These are phyloP conservation scores for Psammodynastes pulverulentus DNA, from an alignment of 2,113 vertebrate species.

Conservation along the genomic window DNA sequence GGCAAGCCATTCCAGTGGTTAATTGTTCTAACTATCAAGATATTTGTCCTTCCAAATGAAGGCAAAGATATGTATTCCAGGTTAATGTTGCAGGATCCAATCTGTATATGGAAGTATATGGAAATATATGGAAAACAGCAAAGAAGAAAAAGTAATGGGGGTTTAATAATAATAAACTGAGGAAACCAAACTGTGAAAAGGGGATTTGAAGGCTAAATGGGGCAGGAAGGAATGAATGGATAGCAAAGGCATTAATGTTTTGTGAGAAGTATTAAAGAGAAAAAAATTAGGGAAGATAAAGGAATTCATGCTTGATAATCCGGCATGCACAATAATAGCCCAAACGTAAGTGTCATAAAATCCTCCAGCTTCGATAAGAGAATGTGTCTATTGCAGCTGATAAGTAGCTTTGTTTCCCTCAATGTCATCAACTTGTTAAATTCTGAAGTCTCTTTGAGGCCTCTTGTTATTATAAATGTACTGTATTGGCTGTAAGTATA, in stretches of 20 bases:
- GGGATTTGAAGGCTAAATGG: constrained; percentile 4
- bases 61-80: no score
- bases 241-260: constrained; percentile 1
- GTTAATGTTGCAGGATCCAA: no score
- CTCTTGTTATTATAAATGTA: not conserved
- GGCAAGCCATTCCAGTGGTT: no score
- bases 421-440: not conserved
- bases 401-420: not conserved
- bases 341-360: not conserved
- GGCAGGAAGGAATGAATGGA: not conserved
- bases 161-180: not conserved
- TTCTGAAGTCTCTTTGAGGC: not conserved
- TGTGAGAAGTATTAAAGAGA: not conserved
- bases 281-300: constrained; percentile 10
- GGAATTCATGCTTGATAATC: not conserved
- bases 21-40: no score
- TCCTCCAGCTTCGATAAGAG: not conserved
- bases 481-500: not conserved
- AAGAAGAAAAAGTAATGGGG: not conserved
- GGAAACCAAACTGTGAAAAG: not conserved
- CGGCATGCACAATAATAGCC: not conserved
- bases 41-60: no score
- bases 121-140: not conserved
- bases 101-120: not conserved
- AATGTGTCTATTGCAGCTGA: not conserved